Conservation (phyloP, 2,888 invertebrate species). For the Campoplex nolae region DNA sequence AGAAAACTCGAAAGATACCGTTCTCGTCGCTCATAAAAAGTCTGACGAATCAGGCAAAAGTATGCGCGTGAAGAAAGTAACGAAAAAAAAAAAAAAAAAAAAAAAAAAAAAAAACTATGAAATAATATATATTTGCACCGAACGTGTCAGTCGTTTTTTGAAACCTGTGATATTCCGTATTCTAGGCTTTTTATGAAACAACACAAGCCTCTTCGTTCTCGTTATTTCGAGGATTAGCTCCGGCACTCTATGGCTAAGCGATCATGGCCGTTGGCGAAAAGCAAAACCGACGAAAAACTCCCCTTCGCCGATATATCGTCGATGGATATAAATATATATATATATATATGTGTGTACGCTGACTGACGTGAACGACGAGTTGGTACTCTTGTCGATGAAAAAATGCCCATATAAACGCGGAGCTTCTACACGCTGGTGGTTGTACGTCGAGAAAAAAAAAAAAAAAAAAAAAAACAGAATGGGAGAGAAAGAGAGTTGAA, state of each 20-base stretch:
- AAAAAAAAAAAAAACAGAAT: no score
- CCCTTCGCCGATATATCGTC: constrained; percentile 25
- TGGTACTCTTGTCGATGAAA: constrained; percentile 15
- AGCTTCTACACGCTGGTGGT: background rate
- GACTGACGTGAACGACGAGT: constrained; percentile 49
- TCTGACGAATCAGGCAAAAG: no score
- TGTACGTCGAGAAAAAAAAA: background rate
- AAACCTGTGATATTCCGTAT: constrained; percentile 36
- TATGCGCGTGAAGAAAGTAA: no score
- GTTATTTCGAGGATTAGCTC: constrained; percentile 9
- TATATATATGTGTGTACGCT: constrained; percentile 31
- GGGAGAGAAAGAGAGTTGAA: constrained; percentile 23
- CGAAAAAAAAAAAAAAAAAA: no score
- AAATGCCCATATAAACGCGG: background rate
- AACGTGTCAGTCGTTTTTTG: background rate
- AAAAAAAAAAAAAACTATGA: no score
- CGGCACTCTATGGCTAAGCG: constrained; percentile 34
- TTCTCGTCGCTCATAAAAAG: no score
- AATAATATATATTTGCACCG: no score
- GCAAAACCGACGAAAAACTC: constrained; percentile 43
- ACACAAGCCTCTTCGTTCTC: constrained; percentile 48
- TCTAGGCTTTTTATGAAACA: constrained; percentile 65
- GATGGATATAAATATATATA: background rate
- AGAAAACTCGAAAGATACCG: no score
- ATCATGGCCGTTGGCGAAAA: constrained; percentile 35